phyloP scores from a whole-genome alignment of 2,113 vertebrate species.

The Strix aluco region DNA sequence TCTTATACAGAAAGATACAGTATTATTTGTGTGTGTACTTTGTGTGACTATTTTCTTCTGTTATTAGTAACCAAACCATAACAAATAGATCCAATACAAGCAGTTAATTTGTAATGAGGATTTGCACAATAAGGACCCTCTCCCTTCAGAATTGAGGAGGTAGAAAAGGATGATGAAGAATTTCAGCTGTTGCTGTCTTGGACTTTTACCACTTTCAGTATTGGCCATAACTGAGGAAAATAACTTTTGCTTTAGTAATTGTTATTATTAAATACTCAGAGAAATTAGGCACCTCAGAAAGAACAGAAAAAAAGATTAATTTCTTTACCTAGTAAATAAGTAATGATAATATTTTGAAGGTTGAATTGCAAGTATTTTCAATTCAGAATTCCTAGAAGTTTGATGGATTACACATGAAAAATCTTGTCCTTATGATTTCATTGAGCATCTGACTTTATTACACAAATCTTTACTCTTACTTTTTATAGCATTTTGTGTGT shows the following conservation, averaged over 20 bases:
- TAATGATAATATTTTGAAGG: background rate
- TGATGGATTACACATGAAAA: background rate
- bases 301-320: rapidly evolving
- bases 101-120: background rate
- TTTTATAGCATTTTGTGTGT: background rate
- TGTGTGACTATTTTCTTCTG: background rate
- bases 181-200: background rate
- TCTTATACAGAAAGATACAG: background rate
- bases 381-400: background rate
- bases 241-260: background rate
- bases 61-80: background rate
- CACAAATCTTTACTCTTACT: background rate
- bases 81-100: background rate
- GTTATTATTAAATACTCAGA: background rate
- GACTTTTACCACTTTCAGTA: background rate
- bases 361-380: background rate
- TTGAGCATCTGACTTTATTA: background rate
- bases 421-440: background rate
- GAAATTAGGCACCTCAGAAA: background rate
- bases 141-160: background rate
- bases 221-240: background rate
- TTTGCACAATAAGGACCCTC: background rate
- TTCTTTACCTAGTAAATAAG: background rate
- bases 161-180: background rate
- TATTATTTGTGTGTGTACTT: background rate